Base-by-base conservation (phyloP, 2,888 invertebrate genomes). In the Galerucella pusilla region DNA sequence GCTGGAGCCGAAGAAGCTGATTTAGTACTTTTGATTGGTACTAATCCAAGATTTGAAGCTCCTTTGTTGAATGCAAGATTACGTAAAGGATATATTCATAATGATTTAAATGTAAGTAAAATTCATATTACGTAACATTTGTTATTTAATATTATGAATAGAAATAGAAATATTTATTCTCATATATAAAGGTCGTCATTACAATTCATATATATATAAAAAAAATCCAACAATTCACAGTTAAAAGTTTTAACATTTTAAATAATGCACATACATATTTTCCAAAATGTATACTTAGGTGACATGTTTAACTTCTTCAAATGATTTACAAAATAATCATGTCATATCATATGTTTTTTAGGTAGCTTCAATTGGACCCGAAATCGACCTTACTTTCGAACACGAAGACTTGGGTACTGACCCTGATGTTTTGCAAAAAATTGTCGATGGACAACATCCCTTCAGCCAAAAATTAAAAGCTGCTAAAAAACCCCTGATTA, bases 21-120 rank as follows among this genome's bases (percentile, higher is more conserved):
- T 88, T 91, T 95, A 73, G 91, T 99, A 25, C 89, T 99, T 0
- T 89, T 99, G 69, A 93, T 99, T 82, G 99, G 99, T 72, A 97
- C 98, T 1, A 99, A 99, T 90, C 96, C 98, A 0, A 92, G 99
- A 69, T 97, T 95, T 87, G 99, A 99, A 89, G 99, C 99, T 59
- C 98, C 99, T 0, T 89, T 99, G 46, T 90, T 99, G 75, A 99
- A 99, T 88, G 94, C 99, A 0, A 92, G 99, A 83, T 92, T 99
- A 79, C 93, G 99, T 75, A 99, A 99, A 88, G 93, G 94, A 75
- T 99, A 94, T 89, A 90, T 99, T n/a, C 97, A 98, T 86, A 96
- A 96, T 87, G 98, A 99, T 86, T 91, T 95, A 20, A 91, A 93
- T 77, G 89, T 87, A 77, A 79, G 79, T 72, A 66, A 28, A 14